phyloP scores from a whole-genome alignment of 2,888 invertebrate genomes.

The Adelognathus sp. region DNA sequence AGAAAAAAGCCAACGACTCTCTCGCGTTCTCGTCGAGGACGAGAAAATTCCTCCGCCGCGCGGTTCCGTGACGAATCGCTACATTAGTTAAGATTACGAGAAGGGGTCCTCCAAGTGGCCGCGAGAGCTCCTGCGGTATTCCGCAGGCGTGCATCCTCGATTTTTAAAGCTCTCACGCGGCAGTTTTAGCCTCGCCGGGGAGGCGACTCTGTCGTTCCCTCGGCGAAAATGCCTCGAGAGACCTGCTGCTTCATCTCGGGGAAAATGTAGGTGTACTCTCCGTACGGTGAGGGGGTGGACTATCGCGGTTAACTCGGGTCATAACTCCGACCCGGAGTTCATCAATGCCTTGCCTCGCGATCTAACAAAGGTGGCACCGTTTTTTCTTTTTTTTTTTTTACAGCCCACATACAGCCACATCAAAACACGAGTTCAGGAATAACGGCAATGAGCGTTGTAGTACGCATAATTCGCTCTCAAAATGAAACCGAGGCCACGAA shows the following conservation, averaged over 20 bases:
- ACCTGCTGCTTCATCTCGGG: background rate
- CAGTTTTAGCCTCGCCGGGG: conserved; percentile 1
- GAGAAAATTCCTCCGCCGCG: background rate
- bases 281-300: background rate
- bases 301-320: background rate
- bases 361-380: background rate
- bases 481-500: no score
- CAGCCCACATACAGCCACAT: background rate
- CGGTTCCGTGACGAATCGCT: conserved; percentile 55
- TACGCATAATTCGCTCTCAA: no score
- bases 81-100: conserved; percentile 64
- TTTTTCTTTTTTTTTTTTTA: background rate
- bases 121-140: conserved; percentile 12
- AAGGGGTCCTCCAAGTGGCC: background rate
- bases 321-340: background rate
- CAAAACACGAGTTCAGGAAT: no score
- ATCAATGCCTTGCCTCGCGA: background rate
- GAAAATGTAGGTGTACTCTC: background rate
- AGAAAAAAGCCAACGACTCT: background rate
- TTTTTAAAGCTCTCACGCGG: conserved; percentile 40
- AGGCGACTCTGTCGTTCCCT: conserved; percentile 4
- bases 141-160: conserved; percentile 34
- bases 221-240: background rate
- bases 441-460: no score
- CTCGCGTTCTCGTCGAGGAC: background rate